Conservation (phyloP, 2,797 vertebrate species). For the Acridotheres tristis region DNA sequence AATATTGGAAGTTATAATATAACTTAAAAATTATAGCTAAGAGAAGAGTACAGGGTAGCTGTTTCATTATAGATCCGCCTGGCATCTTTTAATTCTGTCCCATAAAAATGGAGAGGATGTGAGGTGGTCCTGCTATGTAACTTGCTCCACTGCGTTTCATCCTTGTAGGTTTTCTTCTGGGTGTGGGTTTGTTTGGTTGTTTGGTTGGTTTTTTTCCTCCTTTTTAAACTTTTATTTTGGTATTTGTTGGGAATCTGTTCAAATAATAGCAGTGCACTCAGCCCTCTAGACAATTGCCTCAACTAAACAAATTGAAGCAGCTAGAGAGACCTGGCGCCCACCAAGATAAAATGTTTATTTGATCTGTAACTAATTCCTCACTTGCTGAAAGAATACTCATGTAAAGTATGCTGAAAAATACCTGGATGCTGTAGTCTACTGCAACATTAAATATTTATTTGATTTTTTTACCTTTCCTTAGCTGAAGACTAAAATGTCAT, state of each 20-base stretch:
- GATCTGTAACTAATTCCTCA: neutral
- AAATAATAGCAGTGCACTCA: neutral
- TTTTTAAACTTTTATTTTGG: neutral
- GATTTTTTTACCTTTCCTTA: neutral
- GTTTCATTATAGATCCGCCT: neutral
- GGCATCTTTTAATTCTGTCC: neutral
- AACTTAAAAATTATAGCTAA: neutral
- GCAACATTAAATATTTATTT: neutral
- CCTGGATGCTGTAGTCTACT: neutral
- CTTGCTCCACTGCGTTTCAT: neutral
- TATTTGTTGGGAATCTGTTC: neutral
- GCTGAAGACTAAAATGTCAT: neutral
- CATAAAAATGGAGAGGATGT: neutral
- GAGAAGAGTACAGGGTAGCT: neutral
- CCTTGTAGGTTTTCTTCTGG: neutral
- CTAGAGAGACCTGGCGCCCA: neutral
- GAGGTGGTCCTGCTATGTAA: neutral
- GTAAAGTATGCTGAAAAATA: neutral
- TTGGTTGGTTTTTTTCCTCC: neutral
- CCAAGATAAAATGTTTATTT: neutral
- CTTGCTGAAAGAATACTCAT: neutral
- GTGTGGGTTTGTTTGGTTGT: neutral
- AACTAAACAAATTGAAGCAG: neutral
- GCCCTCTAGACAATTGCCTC: accelerated
- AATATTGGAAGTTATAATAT: neutral